Base-by-base conservation (phyloP, 2,888 invertebrate species). In the Galeruca laticollis region DNA sequence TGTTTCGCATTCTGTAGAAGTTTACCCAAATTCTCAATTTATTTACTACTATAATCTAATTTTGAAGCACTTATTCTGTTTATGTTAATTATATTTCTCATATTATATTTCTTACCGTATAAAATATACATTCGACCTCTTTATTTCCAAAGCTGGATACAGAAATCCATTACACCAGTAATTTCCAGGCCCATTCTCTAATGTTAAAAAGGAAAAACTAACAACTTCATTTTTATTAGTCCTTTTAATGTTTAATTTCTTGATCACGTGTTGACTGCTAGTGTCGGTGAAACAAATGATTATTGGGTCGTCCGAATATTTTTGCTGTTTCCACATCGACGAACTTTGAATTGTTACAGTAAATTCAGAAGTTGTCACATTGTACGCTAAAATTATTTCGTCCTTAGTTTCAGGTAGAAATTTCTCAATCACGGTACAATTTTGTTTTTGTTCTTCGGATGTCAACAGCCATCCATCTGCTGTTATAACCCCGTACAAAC, bases 81-180 rank as follows among this genome's bases (percentile, higher is more conserved):
- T 3, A 1, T 6, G 26, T 1, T 26, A 3, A 26, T 5, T 26
- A 26, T 6, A 26, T 26, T 5, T 5, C 26, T 26, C 26, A 26
- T 26, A 0, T 1, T 26, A 6, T 37, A 68, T 5, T 15, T 54
- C 64, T 64, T 70, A 69, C 70, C 70, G 56, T 57, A 77, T 15
- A n/a, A 75, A 67, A 66, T 72, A 63, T 35, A 40, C 57, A 20
- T 78, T 69, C 9, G 77, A 78, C 51, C 57, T 69, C 5, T 73
- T 72, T 4, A 67, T 18, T 26, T 72, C 43, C 13, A 78, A 35
- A 13, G 78, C 60, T 33, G 79, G 78, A 66, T 78, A 79, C 9
- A 73, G 26, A 69, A 81, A 80, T 2, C 75, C 78, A 73, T 81
- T 77, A 62, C 82, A 82, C 82, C 82, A 82, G 60, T 81, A 81